Base-by-base conservation (phyloP, 1,140 invertebrate genomes). In the Sycobia sp. region DNA sequence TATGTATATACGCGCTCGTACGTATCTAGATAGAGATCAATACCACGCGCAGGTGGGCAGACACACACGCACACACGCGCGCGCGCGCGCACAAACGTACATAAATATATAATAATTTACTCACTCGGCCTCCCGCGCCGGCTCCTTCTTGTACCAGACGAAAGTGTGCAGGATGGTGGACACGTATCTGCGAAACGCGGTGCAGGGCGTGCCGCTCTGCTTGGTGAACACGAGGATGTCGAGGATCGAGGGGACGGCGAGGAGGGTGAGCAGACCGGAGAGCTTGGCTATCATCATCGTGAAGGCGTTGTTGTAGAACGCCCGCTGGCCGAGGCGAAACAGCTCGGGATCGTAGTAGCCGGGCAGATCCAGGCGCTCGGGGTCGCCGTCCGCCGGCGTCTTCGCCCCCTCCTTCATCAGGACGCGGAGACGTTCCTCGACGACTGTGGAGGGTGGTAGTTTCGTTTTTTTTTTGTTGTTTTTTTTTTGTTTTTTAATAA, bases 181-280 rank as follows among this genome's bases (percentile, higher is more conserved):
- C 1, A 90, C 72, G 72, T 95, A 95, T 67, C 94, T 83, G 41
- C 84, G 87, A 74, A 92, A 93, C 0, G 93, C 88, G 0, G 84
- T 84, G 20, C 83, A 83, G 0, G 83, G 73, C 3, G 84, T 86
- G 20, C 84, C 84, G 29, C 90, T 91, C 67, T 88, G 87, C 20
- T 85, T 82, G 0, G 90, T 89, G 22, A 87, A 85, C 22, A 86
- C 80, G 1, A 93, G 77, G 23, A 92, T 84, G 2, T 84, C 78
- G 0, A 91, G 74, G 61, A 91, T 88, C 0, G 86, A 85, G 0
- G 89, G 89, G 27, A 91, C 76, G 0, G 89, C 78, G n/a, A 93
- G 76, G 7, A 91, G 81, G 0, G 85, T 80, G 4, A 92, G 67
- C 1, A 92, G 77, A 1, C 91, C 90, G 11, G 84, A 73, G 7